Conservation (phyloP, 2,113 vertebrate genomes). For the Myiozetetes cayanensis region DNA sequence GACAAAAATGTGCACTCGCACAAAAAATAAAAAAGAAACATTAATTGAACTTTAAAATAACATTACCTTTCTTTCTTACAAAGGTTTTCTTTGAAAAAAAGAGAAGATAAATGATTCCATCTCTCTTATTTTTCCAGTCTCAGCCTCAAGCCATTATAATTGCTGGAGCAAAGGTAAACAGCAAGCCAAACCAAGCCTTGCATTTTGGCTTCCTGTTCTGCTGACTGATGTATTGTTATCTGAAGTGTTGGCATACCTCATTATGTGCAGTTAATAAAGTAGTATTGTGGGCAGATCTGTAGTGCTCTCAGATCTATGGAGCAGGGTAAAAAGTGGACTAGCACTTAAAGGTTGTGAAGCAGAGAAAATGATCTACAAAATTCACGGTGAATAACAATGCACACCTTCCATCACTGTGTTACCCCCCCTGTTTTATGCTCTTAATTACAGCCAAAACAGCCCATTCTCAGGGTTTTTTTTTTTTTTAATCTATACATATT, state of each 20-base stretch:
- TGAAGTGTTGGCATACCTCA: constrained; percentile 34
- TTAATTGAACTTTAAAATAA: background rate
- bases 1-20: background rate
- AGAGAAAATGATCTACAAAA: constrained; percentile 25
- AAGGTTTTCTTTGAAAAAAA: background rate
- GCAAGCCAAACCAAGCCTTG: background rate
- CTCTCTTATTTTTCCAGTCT: background rate
- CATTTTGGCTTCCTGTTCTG: constrained; percentile 24
- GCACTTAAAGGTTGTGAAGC: constrained; percentile 18
- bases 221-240: constrained; percentile 30
- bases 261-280: constrained; percentile 55
- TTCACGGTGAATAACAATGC: background rate
- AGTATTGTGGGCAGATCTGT: constrained; percentile 10
- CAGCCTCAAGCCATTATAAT: background rate
- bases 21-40: background rate
- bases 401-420: background rate
- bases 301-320: constrained; percentile 7
- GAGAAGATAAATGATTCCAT: background rate
- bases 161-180: background rate
- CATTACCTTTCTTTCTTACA: background rate
- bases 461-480: background rate
- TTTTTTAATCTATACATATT: background rate
- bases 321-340: constrained; percentile 25
- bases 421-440: background rate
- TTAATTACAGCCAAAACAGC: background rate